Percentiles rank a stretch among this genome's conserved stretches.
phyloP scores from a whole-genome alignment of 2,113 vertebrate genomes.

The Cranoglanis bouderius region DNA sequence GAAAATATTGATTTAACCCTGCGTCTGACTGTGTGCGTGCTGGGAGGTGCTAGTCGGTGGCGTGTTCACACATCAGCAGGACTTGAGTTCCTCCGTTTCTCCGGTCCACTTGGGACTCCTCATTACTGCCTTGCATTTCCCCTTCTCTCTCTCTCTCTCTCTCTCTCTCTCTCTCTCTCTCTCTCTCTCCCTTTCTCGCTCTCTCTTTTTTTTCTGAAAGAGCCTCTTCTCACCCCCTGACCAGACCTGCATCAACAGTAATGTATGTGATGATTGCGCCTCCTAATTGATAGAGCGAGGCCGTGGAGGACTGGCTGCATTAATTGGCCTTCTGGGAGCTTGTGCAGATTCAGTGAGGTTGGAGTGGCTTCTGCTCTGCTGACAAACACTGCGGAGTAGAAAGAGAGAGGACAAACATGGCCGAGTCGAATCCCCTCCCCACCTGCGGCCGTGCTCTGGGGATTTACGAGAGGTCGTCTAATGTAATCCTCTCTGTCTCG shows the following conservation, averaged over 20 bases:
- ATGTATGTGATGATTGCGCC: constrained; percentile 91
- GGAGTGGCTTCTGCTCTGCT: constrained; percentile 79
- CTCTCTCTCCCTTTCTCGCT: constrained; percentile 5
- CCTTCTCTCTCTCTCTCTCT: constrained; percentile 63
- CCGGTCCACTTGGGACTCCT: constrained; percentile 89
- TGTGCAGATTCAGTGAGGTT: constrained; percentile 81
- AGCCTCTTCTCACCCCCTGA: constrained; percentile 84
- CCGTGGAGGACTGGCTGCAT: constrained; percentile 87
- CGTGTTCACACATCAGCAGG: constrained; percentile 88
- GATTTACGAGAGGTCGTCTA: constrained; percentile 76
- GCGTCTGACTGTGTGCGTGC: constrained; percentile 85
- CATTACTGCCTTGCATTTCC: constrained; percentile 91
- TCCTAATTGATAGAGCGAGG: constrained; percentile 98
- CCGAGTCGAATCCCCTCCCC: constrained; percentile 68
- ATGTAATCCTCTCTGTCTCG: constrained; percentile 75
- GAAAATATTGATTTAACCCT: constrained; percentile 99
- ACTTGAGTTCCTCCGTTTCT: constrained; percentile 79
- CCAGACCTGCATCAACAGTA: constrained; percentile 88
- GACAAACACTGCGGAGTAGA: constrained; percentile 71
- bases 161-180: background rate
- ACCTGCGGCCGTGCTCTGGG: constrained; percentile 62
- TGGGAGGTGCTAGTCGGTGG: constrained; percentile 83
- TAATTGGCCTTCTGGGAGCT: constrained; percentile 93
- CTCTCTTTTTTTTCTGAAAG: constrained; percentile 58
- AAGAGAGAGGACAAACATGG: constrained; percentile 72